Percentiles rank a stretch among this genome's conserved stretches.
These are phyloP conservation scores for Drosophila santomea DNA, from an alignment of 1,140 invertebrate species.

Conservation along the genomic window DNA sequence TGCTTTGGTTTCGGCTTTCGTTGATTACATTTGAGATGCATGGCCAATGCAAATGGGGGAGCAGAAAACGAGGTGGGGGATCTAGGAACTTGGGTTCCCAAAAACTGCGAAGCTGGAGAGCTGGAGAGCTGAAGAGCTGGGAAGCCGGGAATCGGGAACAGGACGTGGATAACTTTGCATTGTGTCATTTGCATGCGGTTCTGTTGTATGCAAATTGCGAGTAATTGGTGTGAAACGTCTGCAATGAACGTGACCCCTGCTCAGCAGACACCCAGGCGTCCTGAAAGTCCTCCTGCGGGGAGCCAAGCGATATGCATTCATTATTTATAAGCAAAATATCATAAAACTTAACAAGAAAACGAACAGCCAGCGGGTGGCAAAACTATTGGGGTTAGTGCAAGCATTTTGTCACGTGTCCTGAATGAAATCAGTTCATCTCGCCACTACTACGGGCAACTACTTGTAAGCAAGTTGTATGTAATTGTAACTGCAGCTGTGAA, in stretches of 20 bases:
- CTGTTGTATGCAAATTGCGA: conserved; percentile 78
- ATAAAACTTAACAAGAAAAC: conserved; percentile 38
- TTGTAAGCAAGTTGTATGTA: background rate
- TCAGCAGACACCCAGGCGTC: conserved; percentile 15
- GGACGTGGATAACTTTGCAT: conserved; percentile 58
- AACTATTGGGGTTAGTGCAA: conserved; percentile 18
- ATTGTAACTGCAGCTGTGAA: conserved; percentile 18
- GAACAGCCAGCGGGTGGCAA: conserved; percentile 6
- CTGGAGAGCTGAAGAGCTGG: background rate
- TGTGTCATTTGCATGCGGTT: conserved; percentile 79
- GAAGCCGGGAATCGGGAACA: background rate
- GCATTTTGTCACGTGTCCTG: conserved; percentile 61
- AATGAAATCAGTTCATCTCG: conserved; percentile 55
- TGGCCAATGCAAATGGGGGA: conserved; percentile 48
- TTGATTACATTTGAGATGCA: conserved; percentile 81
- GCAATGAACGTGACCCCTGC: conserved; percentile 63
- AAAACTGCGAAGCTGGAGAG: no score
- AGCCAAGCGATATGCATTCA: conserved; percentile 53
- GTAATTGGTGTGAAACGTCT: conserved; percentile 82
- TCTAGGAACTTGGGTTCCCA: background rate
- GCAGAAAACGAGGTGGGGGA: background rate
- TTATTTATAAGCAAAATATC: conserved; percentile 68
- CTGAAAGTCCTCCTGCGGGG: conserved; percentile 5
- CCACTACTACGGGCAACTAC: background rate
- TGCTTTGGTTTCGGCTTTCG: conserved; percentile 49